Base-by-base conservation (phyloP, 2,888 invertebrate species). In the Branchipolynoe longqiensis region DNA sequence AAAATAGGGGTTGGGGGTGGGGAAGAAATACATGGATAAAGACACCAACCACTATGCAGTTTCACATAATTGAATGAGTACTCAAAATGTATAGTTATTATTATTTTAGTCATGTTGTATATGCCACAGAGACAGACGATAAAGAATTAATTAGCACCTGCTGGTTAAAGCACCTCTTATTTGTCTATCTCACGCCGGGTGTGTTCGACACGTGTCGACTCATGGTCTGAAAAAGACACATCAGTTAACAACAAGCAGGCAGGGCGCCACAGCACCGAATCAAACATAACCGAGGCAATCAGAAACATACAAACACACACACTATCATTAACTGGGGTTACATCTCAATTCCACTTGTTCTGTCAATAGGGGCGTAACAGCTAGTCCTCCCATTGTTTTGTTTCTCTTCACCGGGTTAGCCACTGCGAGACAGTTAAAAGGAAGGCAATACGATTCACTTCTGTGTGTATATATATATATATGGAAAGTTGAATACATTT, bases 201-300 rank as follows among this genome's bases (percentile, higher is more conserved):
- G 25, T 78, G 78, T 48, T 78, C 78, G 78, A 78, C 54, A 41
- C 48, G 78, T 48, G 78, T 78, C 78, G 78, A 78, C 28, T 78
- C 78, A 48, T 48, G 41, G 48, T 78, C 78, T 78, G 78, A 78
- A 78, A 78, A 78, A 78, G 78, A 78, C 31, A 78, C 54, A 78
- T 78, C 48, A 12, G 78, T 78, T 78, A 78, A 31, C 78, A 78
- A 78, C 48, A 78, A 33, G 78, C 41, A 78, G 54, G 48, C 48
- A 54, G 78, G 78, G 78, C 28, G 78, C 78, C 25, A 6, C n/a
- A 2, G 78, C 78, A 78, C 78, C 78, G 33, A 4, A 58, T 58
- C 58, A 25, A n/a, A n/a, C 58, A 58, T 4, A 58, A 58, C 48
- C 48, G 48, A 8, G 48, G 48, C 48, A 69, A 69, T 69, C 33